These are phyloP conservation scores for Urophycis tenuis DNA, from an alignment of 2,797 vertebrate species.

Conservation along the genomic window DNA sequence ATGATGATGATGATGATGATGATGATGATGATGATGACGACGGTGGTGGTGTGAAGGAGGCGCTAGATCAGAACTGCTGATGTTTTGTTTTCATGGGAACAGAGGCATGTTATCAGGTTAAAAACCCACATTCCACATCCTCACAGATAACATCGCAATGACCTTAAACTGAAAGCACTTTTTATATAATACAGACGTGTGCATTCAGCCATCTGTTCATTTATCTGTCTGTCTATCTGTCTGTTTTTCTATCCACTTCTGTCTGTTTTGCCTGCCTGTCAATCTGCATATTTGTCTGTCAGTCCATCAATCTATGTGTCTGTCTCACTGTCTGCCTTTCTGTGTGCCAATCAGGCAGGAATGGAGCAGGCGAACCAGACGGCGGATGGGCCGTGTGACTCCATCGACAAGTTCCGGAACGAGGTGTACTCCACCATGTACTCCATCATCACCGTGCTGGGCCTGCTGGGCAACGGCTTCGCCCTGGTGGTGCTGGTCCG, in stretches of 20 bases:
- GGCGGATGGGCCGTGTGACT: constrained; percentile 37
- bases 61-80: neutral
- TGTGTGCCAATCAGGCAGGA: constrained; percentile 10
- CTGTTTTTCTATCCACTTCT: no score
- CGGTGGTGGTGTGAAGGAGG: no score
- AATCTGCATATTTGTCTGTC: neutral
- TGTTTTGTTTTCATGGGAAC: no score
- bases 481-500: constrained; percentile 79
- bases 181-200: no score
- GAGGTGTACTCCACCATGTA: constrained; percentile 84
- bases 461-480: constrained; percentile 81
- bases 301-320: neutral
- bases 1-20: no score
- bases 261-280: no score
- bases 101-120: neutral
- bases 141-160: no score
- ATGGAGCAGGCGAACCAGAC: constrained; percentile 33
- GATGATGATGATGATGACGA: no score
- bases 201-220: neutral
- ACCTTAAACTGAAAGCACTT: no score
- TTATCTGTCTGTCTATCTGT: neutral
- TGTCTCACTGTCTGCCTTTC: neutral
- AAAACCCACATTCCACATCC: no score
- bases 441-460: constrained; percentile 81
- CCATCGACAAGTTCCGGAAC: constrained; percentile 89